These are phyloP conservation scores for Trachelus iudaicus DNA, from an alignment of 2,888 invertebrate species.

Conservation along the genomic window DNA sequence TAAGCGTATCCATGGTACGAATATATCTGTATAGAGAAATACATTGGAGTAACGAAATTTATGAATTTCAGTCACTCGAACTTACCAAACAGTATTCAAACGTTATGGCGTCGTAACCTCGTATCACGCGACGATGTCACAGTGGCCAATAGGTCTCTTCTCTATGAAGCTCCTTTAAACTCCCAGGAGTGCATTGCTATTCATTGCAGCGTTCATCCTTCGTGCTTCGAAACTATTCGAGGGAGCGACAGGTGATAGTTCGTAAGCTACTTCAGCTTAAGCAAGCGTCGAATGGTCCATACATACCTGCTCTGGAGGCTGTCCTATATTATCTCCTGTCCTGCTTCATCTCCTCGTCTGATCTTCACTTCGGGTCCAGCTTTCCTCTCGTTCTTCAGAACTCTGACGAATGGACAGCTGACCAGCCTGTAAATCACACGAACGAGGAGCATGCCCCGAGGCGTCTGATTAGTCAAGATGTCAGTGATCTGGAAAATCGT, in stretches of 20 bases:
- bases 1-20: background rate
- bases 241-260: constrained; percentile 37
- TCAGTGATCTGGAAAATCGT: background rate
- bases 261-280: constrained; percentile 28
- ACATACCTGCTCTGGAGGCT: background rate
- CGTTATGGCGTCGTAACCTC: background rate
- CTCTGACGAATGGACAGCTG: background rate
- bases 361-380: background rate
- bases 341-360: background rate
- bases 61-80: background rate
- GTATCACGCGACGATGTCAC: background rate
- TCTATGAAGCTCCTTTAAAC: background rate
- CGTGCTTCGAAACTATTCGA: constrained; percentile 38
- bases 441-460: too few relatives aligned
- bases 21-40: background rate
- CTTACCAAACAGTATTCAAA: background rate
- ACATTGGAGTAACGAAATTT: background rate
- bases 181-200: background rate
- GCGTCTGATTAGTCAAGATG: background rate
- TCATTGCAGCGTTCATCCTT: constrained; percentile 20
- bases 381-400: background rate
- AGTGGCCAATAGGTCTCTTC: background rate
- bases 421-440: too few relatives aligned
- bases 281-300: constrained; percentile 29
- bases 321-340: background rate